Base-by-base conservation (phyloP, 2,888 invertebrate genomes). In the Phlogophora meticulosa region DNA sequence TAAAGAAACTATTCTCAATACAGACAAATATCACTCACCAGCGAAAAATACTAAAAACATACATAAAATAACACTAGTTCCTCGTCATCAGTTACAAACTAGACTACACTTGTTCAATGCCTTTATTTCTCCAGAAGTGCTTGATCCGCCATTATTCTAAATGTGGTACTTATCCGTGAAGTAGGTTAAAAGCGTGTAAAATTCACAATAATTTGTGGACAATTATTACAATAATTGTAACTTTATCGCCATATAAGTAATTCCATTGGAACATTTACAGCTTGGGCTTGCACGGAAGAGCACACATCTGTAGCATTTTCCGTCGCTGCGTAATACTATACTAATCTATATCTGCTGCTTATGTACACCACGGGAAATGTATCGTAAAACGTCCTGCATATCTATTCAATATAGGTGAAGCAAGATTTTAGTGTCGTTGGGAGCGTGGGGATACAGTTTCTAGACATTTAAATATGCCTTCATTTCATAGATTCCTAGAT, bases 161-260 rank as follows among this genome's bases (percentile, higher is more conserved):
- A n/a, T n/a, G n/a, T 11, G 11, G 17, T 7, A 22, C 28, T 28
- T 17, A 52, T n/a, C 2, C 3, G 9, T 15, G 10, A 1, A 34
- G 49, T 34, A 42, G 28, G 28, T 28, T 28, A 48, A 49, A 32
- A 38, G 45, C 46, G 32, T 51, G 36, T 53, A 22, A 58, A 61
- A 64, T 55, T 59, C 46, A 52, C 46, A 65, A 65, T 58, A 48
- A n/a, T n/a, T n/a, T n/a, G 43, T 28, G 22, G 38, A 38, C 20
- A 22, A 48, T 49, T 42, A 51, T n/a, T 32, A 46, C 45, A 62
- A 42, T 15, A 56, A 46, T 38, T 22, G 45, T 24, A 43, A 48
- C 17, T 66, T 71, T 72, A 76, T 76, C 51, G 55, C 28, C 55
- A 57, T 34, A 36, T 64, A 72, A 76, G 62, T 72, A 59, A 76